Evolutionary conservation across 2,797 vertebrate genomes (phyloP).

Genomic region (Poliocrania exsul): DNA sequence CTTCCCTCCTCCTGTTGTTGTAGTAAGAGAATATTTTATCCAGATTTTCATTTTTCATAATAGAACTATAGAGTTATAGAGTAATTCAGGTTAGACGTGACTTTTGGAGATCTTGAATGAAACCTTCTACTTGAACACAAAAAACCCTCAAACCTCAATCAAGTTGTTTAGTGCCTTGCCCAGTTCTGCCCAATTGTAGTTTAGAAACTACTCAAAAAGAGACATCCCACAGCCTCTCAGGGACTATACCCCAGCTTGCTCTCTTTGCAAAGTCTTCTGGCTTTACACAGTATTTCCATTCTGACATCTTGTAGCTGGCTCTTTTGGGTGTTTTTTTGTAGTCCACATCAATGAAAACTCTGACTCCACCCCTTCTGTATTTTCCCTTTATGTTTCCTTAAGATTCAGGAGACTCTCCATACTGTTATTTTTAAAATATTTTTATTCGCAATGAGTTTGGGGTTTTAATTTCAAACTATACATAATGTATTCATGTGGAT

Average conservation of each 20-base stretch:
- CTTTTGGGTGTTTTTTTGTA: not conserved
- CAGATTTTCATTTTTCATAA: not conserved
- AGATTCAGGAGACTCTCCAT: not conserved
- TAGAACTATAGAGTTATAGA: not conserved
- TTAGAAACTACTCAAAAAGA: not conserved
- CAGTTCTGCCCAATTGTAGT: not conserved
- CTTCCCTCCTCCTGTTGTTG: not conserved
- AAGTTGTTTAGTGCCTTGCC: fast-evolving
- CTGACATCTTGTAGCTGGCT: not conserved
- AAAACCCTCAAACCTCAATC: not conserved
- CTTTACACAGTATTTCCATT: not conserved
- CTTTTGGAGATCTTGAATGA: not conserved
- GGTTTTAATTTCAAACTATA: not conserved
- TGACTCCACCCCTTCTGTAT: not conserved
- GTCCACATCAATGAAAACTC: not conserved
- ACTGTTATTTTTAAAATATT: not conserved
- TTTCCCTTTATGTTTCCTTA: not conserved
- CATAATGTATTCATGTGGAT: not conserved
- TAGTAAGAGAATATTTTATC: not conserved
- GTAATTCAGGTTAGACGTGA: not conserved
- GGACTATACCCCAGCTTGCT: not conserved
- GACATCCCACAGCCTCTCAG: not conserved
- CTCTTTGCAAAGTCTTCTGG: not conserved
- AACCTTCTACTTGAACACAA: not conserved
- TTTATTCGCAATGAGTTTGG: not conserved